Evolutionary conservation across 2,113 vertebrate genomes (phyloP).

Genomic region (Coturnix japonica): DNA sequence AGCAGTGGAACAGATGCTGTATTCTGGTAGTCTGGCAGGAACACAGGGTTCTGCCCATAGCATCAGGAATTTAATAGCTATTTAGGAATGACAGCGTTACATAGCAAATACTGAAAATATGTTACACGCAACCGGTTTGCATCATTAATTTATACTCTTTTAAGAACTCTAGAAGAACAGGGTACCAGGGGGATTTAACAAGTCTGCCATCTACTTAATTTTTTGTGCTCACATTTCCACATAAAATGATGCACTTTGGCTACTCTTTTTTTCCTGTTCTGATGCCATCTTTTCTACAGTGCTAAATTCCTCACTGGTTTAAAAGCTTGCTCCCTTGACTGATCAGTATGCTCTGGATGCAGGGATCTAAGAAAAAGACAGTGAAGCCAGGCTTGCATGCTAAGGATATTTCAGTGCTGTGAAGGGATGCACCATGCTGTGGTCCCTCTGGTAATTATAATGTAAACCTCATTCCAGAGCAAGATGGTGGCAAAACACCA

Average conservation of each 20-base stretch:
- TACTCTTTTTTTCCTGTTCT: background rate
- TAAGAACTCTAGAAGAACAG: background rate
- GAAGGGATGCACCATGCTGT: background rate
- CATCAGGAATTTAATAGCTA: background rate
- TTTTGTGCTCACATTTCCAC: background rate
- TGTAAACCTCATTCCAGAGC: background rate
- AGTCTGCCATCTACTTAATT: background rate
- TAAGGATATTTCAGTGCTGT: background rate
- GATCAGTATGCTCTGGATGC: background rate
- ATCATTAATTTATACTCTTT: background rate
- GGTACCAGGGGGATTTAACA: background rate
- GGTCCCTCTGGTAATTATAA: background rate
- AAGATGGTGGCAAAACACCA: background rate
- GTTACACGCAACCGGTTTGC: slow-evolving; percentile 1
- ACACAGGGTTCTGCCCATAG: background rate
- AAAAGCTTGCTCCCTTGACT: background rate
- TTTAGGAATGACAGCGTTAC: background rate
- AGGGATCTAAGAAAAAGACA: background rate
- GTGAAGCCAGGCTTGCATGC: background rate
- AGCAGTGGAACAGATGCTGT: slow-evolving; percentile 31
- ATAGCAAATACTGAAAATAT: background rate
- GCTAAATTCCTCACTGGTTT: background rate
- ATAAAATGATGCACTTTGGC: background rate
- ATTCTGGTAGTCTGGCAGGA: slow-evolving; percentile 35
- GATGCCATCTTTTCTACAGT: background rate